phyloP scores from a whole-genome alignment of 2,888 invertebrate species.

The Lamproptera curius region DNA sequence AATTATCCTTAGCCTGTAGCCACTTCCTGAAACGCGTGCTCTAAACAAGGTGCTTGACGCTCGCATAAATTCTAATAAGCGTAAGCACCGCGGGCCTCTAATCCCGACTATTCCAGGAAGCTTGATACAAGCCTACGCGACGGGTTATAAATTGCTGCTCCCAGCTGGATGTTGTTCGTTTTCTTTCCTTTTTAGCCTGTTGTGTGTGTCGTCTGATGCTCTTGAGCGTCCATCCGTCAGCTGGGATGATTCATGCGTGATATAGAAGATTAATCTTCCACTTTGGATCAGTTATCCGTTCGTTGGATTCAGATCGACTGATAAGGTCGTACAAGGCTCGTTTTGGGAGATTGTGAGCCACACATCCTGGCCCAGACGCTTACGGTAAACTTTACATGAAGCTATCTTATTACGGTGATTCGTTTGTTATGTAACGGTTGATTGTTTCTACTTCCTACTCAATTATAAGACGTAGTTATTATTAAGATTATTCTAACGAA shows the following conservation, averaged over 20 bases:
- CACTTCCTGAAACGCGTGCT: conserved; percentile 22
- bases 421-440: too few relatives aligned
- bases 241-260: conserved; percentile 35
- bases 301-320: conserved; percentile 33
- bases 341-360: conserved; percentile 22
- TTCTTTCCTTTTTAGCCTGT: conserved; percentile 32
- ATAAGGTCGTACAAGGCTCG: conserved; percentile 32
- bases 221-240: conserved; percentile 60
- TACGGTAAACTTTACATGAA: too few relatives aligned
- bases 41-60: conserved; percentile 27
- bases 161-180: conserved; percentile 46
- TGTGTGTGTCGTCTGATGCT: conserved; percentile 49
- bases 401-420: too few relatives aligned
- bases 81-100: conserved; percentile 65
- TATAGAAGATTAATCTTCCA: conserved; percentile 37
- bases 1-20: conserved; percentile 63
- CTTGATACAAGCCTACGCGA: conserved; percentile 59
- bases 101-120: conserved; percentile 60
- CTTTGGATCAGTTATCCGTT: conserved; percentile 28
- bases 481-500: too few relatives aligned
- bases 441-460: too few relatives aligned
- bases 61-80: conserved; percentile 71
- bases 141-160: conserved; percentile 57
- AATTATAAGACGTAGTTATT: too few relatives aligned
- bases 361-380: conserved; percentile 22